Base-by-base conservation (phyloP, 2,888 invertebrate species). In the Pyrrhosoma nymphula region DNA sequence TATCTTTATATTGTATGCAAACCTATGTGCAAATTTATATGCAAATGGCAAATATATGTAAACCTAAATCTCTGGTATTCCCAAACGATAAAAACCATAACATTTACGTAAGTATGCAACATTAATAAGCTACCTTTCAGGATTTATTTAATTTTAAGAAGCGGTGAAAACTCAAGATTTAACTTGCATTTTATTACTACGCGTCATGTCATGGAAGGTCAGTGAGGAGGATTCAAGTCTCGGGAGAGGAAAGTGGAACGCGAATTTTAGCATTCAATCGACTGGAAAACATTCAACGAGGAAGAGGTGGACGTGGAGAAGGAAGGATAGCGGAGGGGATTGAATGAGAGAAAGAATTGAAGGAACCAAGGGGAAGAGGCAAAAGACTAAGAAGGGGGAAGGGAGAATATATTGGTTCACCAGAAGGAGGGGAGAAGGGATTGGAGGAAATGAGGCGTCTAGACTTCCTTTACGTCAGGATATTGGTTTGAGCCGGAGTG, bases 361-460 rank as follows among this genome's bases (percentile, higher is more conserved):
- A 75, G 47, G n/a, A 14, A 69, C 39, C 8, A 75, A 47, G 75
- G n/a, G 39, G 20, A 30, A 56, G n/a, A n/a, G 89, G 56, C 20
- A 89, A 55, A n/a, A n/a, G 55, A 18, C 26, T 89, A 10, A 47
- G 55, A 47, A 47, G n/a, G 56, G 56, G 39, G 47, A 47, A 35
- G 20, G 60, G 39, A 63, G 35, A 47, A 55, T 35, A 35, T 35
- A 35, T 35, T 82, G 35, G 82, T 30, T 82, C 35, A 35, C 30
- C 30, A 30, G 12, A 10, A 30, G 35, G 35, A 18, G 16, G 6
- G 82, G 82, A 82, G 82, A 82, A 30, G 35, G 35, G 82, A 82
- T 82, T 16, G 82, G 82, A 82, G 82, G 82, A 82, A 82, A 82
- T 82, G 82, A 82, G 82, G 82, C 82, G 82, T 82, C 82, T 35